Percentiles rank a stretch among this genome's conserved stretches.
These are phyloP conservation scores for Sorex fumeus DNA, from an alignment of 2,113 vertebrate species.

Conservation along the genomic window DNA sequence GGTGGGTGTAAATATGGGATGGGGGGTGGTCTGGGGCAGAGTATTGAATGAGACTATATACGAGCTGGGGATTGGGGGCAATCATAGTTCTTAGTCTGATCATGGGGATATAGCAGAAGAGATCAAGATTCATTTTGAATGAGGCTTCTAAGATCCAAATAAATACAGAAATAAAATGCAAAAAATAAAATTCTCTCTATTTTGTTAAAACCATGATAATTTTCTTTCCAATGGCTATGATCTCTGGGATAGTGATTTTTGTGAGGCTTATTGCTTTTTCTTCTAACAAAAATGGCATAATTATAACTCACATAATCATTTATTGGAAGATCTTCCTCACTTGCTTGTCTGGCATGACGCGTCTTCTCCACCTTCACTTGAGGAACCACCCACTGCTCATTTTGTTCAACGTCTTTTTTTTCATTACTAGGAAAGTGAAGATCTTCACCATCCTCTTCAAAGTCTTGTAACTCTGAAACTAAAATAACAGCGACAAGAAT, in stretches of 20 bases:
- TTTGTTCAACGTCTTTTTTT: conserved; percentile 79
- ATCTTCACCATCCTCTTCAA: conserved; percentile 87
- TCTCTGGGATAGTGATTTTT: conserved; percentile 26
- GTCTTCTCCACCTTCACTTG: conserved; percentile 69
- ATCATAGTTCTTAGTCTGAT: conserved; percentile 34
- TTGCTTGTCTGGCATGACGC: conserved; percentile 88
- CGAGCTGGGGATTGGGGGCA: conserved; percentile 22
- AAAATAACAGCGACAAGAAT: conserved; percentile 9
- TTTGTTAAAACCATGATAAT: conserved; percentile 36
- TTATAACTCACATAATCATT: conserved; percentile 90
- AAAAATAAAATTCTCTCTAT: not conserved
- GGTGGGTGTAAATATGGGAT: no score
- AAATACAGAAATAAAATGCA: not conserved
- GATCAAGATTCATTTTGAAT: conserved; percentile 31
- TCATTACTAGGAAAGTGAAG: conserved; percentile 73
- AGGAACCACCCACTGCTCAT: conserved; percentile 57
- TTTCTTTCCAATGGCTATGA: conserved; percentile 30
- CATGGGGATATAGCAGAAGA: not conserved
- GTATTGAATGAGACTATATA: not conserved
- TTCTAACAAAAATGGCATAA: not conserved
- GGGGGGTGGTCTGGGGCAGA: no score
- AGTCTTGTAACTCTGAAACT: conserved; percentile 87
- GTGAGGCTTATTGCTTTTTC: conserved; percentile 21
- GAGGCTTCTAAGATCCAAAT: not conserved
- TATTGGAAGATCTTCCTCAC: conserved; percentile 89